Evolutionary conservation across 2,113 vertebrate genomes (phyloP), one percentile per base, ranked within the genome.

Genomic region (Oophaga pumilio): DNA sequence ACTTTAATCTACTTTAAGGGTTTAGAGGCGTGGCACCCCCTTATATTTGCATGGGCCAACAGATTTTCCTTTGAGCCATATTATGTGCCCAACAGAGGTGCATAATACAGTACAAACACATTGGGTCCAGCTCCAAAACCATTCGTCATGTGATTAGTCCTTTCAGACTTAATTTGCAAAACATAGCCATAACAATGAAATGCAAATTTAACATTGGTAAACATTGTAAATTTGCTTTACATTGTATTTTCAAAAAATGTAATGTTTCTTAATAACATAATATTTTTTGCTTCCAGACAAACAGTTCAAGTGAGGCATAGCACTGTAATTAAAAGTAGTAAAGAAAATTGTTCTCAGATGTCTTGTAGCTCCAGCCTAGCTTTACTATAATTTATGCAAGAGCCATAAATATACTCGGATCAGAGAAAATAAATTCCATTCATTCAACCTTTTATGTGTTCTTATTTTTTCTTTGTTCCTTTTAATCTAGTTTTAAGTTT

Each of bases 361-460:
- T 24, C 15, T 24, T 26, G n/a, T 15, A 84, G 24, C 57, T 52
- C 28, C 14, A 68, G 66, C 66, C 66, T 43, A 56, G 64, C 50
- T 26, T 84, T 50, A 69, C 15, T 71, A 68, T 71, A 71, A 71
- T 71, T 84, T 84, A 28, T 66, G 71, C 43, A 50, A 53, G 71
- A 66, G 57, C 66, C 50, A 28, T 71, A 84, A 71, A 84, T 84
- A 84, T 84, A 84, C 33, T 28, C 24, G 66, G 22, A 84, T 71
- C 11, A 71, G 15, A 52, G 24, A 53, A 69, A 71, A 71, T 84
- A n/a, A 24, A 71, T 84, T 84, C 82, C 64, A 84, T 84, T 68
- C 82, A 84, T 53, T 53, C 17, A 13, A 71, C 82, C 82, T 84
- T 71, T 84, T 66, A 84, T 26, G 64, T 84, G 69, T 18, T 49